These are phyloP conservation scores for Drosophila nasuta DNA, from an alignment of 1,140 invertebrate species.

Conservation along the genomic window DNA sequence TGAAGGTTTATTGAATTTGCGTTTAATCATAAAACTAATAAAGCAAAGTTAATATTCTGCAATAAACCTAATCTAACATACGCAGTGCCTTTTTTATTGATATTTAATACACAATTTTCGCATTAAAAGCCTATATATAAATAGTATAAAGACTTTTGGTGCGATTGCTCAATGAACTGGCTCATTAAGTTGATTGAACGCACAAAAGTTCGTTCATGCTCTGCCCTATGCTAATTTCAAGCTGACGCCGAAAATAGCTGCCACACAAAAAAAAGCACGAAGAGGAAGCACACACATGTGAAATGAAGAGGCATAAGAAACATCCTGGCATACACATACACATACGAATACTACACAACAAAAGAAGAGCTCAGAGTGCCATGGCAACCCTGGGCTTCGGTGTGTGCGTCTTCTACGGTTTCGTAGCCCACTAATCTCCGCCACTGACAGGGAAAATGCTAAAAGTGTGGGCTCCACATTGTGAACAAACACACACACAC, in stretches of 20 bases:
- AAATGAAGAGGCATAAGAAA: conserved; percentile 42
- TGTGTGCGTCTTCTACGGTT: conserved; percentile 12
- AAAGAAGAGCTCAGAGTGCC: conserved; percentile 9
- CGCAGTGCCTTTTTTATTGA: neutral
- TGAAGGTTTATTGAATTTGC: neutral
- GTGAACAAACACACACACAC: conserved; percentile 6
- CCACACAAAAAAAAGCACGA: neutral
- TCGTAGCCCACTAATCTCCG: conserved; percentile 25
- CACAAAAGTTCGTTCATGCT: conserved; percentile 54
- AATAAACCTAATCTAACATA: neutral
- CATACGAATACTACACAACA: neutral
- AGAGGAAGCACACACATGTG: conserved; percentile 2
- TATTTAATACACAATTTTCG: conserved; percentile 5
- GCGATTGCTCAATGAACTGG: conserved; percentile 63
- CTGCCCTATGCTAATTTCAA: conserved; percentile 70
- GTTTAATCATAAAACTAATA: neutral
- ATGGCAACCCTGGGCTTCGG: conserved; percentile 16
- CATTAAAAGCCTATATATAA: conserved; percentile 17
- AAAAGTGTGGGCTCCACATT: conserved; percentile 14
- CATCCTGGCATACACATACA: conserved; percentile 9
- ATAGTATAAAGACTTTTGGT: conserved; percentile 9
- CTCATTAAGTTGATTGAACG: conserved; percentile 80
- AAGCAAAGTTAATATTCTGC: neutral
- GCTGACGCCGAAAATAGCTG: conserved; percentile 59
- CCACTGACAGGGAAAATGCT: conserved; percentile 19